These are phyloP conservation scores for Meta bourneti DNA, from an alignment of 2,888 invertebrate genomes.

Conservation along the genomic window DNA sequence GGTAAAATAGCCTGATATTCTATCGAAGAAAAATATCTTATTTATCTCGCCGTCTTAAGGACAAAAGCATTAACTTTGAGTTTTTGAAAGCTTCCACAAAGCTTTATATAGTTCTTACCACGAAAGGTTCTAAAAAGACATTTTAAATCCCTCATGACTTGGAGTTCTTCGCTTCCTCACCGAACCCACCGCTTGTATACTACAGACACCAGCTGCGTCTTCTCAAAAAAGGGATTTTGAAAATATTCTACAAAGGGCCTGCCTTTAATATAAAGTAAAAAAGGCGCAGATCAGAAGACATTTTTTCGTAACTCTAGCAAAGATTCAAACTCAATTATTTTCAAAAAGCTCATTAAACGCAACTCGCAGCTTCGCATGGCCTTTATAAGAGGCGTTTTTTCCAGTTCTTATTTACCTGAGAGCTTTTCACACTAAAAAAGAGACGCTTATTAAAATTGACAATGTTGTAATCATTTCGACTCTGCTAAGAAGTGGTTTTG, in stretches of 20 bases:
- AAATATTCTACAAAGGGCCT: neutral
- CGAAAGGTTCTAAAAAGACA: neutral
- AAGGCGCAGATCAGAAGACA: neutral
- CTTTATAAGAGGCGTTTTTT: neutral
- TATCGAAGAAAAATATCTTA: neutral
- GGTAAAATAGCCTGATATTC: neutral
- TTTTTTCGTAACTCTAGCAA: neutral
- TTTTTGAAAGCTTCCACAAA: neutral
- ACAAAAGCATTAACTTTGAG: neutral
- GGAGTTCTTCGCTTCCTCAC: neutral
- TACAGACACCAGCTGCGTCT: neutral
- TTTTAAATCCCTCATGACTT: neutral
- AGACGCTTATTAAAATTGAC: constrained; percentile 14
- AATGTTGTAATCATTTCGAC: constrained; percentile 20
- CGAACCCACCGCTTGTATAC: neutral
- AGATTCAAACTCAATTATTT: constrained; percentile 2
- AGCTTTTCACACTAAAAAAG: neutral
- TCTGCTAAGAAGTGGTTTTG: neutral
- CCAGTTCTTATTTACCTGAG: neutral
- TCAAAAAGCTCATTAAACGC: neutral
- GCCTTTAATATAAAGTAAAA: neutral
- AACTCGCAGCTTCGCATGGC: neutral
- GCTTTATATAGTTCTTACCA: neutral
- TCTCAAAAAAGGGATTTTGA: neutral
- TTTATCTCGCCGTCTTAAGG: too few relatives aligned